Base-by-base conservation (phyloP, 2,888 invertebrate species). In the Alloplasta piceator region DNA sequence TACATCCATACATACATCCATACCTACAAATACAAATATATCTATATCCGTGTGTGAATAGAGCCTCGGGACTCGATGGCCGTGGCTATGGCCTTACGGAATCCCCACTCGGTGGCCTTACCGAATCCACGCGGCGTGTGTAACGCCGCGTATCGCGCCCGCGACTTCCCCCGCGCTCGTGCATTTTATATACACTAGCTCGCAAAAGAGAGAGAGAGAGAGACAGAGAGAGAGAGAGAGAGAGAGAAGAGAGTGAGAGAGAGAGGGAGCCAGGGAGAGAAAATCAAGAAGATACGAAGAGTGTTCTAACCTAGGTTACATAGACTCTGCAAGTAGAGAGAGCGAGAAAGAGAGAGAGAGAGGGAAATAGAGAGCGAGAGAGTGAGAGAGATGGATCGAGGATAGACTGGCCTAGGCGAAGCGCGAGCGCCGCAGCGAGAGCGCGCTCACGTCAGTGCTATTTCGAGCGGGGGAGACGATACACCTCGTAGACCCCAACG, bases 11-110 rank as follows among this genome's bases (percentile, higher is more conserved):
- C 46, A 56, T 9, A 56, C 10, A 56, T 9, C 7, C 5, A 9
- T 46, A 46, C 46, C 26, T 9, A 56, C 10, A 56, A 4, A 56
- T 9, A 26, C 0, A 60, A 6, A 60, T 36, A 60, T 36, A n/a
- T 50, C n/a, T 58, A 50, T 66, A 61, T 64, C 36, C 52, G 48
- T 38, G 63, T 83, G 50, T 56, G 67, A 36, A 58, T 52, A 78
- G 72, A 78, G 67, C 78, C 78, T 78, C 85, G 84, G 80, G 86
- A 90, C 90, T 89, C 89, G 90, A 89, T 91, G 92, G 91, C 92
- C 92, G 91, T 92, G 92, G 92, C 92, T 92, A 91, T 92, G 92
- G 92, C 92, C 92, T 92, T 92, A 91, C 89, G 86, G 78, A 64
- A 67, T 85, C 87, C 89, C 88, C 86, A 84, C 86, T 84, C 77